Evolutionary conservation across 2,113 vertebrate species (phyloP), one percentile per base, ranked within the genome.

Genomic region (Paratilapia polleni): DNA sequence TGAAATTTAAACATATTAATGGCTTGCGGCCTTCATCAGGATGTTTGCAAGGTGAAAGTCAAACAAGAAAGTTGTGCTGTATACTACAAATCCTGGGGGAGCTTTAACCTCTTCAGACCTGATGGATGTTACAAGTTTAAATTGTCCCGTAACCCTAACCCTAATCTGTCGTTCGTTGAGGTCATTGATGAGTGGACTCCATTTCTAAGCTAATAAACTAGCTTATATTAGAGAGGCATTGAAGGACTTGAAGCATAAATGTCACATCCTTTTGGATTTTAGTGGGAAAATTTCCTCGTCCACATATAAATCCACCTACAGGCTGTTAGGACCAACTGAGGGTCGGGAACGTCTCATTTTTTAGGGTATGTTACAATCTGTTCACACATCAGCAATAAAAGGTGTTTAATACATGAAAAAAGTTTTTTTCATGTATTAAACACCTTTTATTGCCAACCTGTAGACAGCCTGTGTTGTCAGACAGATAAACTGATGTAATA

Each of bases 331-430:
- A 43, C 41, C 41, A 14, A 41, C 38, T 3, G 34, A 36, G 34
- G 6, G 34, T 36, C 6, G 6, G 6, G 34, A 36, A 36, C 4
- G 34, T 36, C 6, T 36, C 34, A 6, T 6, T 36, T 5, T 24
- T 66, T 34, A n/a, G 19, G 3, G 13, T 10, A 63, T n/a, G 20
- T 41, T 41, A 4, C 20, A 11, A 0, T 64, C 62, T 38, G 0
- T 8, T 64, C 13, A 0, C 36, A 12, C 19, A 26, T 31, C 4
- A 4, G 28, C 28, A 31, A 31, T 6, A 5, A 5, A 43, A 7
- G 22, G 36, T 3, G 15, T 17, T 49, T 17, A 49, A 17, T 49
- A 15, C 15, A 49, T 19, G 17, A 49, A 17, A 15, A 17, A 52
- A 19, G 47, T 4, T 13, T 19, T 0, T 66, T 66, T 17, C 38